These are phyloP conservation scores for Synaphobranchus kaupii DNA, from an alignment of 2,797 vertebrate species.

Conservation along the genomic window DNA sequence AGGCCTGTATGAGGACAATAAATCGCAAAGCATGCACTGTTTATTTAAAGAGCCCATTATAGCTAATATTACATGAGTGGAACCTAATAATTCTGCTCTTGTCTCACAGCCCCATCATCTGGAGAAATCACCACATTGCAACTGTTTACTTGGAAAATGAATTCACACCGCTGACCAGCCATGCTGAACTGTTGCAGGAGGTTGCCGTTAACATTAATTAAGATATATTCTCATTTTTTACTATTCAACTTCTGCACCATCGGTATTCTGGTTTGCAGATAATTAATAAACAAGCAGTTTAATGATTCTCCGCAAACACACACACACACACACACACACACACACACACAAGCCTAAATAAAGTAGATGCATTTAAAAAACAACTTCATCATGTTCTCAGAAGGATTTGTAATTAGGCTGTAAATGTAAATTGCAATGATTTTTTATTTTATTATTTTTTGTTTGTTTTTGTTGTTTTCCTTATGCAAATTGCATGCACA, in stretches of 20 bases:
- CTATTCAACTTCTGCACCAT: not conserved
- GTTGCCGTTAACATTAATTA: not conserved
- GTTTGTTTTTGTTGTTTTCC: not conserved
- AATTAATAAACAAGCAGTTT: not conserved
- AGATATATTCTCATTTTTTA: not conserved
- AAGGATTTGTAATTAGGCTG: slow-evolving; percentile 16
- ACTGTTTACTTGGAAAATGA: not conserved
- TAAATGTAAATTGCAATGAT: not conserved
- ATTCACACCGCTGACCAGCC: not conserved
- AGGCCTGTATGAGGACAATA: not conserved
- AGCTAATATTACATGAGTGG: not conserved
- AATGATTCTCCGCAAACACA: not conserved
- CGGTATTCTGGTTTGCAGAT: not conserved
- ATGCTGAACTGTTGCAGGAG: not conserved
- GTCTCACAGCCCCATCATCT: slow-evolving; percentile 31
- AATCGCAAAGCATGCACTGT: not conserved
- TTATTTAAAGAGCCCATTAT: not conserved
- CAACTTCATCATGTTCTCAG: not conserved
- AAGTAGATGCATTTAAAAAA: not conserved
- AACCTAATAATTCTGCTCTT: slow-evolving; percentile 21
- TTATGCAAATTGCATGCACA: not conserved
- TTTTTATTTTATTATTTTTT: not conserved
- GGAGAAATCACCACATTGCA: slow-evolving; percentile 11
- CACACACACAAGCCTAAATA: slow-evolving; percentile 6
- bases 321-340: not conserved